phyloP scores from a whole-genome alignment of 2,797 vertebrate genomes.

The Coilia nasus region DNA sequence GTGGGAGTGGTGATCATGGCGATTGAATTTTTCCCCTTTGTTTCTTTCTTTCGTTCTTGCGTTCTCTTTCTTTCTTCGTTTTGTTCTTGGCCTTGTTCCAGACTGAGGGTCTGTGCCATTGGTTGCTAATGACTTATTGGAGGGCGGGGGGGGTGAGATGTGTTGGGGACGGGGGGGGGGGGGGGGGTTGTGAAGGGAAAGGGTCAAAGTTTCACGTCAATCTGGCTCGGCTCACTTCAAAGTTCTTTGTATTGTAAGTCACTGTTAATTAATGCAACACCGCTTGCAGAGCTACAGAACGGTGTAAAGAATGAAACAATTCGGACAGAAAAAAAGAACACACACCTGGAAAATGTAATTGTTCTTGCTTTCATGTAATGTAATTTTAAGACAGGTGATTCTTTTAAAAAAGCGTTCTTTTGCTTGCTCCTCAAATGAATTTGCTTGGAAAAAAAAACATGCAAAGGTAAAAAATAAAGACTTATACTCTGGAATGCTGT shows the following conservation, averaged over 20 bases:
- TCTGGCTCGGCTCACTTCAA: constrained; percentile 73
- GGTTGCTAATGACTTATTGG: constrained; percentile 65
- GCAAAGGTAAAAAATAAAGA: no score
- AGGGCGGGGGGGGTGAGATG: constrained; percentile 49
- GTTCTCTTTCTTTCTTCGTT: not conserved
- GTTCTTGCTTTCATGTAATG: constrained; percentile 48
- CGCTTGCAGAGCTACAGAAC: constrained; percentile 69
- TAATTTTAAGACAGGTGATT: constrained; percentile 32
- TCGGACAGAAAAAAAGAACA: constrained; percentile 34
- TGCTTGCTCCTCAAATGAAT: no score
- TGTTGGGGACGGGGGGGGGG: not conserved
- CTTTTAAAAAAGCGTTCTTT: not conserved
- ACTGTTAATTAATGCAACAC: constrained; percentile 80
- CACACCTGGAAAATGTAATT: constrained; percentile 48
- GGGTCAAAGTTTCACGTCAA: constrained; percentile 74
- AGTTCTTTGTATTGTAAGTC: constrained; percentile 80
- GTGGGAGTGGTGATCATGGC: not conserved
- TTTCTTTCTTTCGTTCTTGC: constrained; percentile 27
- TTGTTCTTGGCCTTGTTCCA: constrained; percentile 62
- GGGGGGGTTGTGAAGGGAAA: not conserved
- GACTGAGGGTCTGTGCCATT: constrained; percentile 63
- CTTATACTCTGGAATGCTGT: not conserved
- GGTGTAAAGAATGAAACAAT: constrained; percentile 51
- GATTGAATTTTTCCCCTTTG: constrained; percentile 27
- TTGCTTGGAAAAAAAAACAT: no score